Evolutionary conservation across 2,888 invertebrate species (phyloP).

Genomic region (Pachycephus smyrnensis): DNA sequence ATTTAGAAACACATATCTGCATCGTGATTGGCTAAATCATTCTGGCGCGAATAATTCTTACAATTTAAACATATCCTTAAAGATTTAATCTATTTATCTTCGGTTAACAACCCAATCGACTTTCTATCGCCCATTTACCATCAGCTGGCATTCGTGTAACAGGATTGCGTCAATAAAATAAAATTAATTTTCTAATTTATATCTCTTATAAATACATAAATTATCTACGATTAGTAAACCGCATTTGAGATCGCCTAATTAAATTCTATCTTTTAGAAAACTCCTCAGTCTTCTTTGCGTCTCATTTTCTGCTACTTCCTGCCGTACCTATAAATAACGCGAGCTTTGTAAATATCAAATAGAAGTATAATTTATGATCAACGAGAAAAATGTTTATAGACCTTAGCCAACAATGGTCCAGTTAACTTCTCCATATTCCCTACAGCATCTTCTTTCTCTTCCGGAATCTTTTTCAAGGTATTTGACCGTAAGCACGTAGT

Average conservation of each 20-base stretch:
- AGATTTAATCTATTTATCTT: background rate
- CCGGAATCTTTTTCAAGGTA: background rate
- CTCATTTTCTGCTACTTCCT: conserved; percentile 18
- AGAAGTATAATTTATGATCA: background rate
- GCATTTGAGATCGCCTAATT: background rate
- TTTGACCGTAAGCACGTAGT: conserved; percentile 19
- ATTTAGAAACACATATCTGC: background rate
- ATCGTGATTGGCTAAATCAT: background rate
- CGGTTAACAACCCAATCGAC: background rate
- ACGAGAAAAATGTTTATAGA: background rate
- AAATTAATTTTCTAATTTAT: background rate
- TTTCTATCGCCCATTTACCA: background rate
- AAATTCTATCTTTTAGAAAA: conserved; percentile 16
- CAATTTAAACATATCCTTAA: background rate
- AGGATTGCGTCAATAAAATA: background rate
- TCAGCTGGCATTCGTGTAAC: background rate
- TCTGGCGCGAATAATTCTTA: background rate
- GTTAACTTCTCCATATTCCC: conserved; percentile 11
- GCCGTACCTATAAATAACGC: conserved; percentile 12
- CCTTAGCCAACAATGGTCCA: conserved; percentile 20
- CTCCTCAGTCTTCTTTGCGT: conserved; percentile 5
- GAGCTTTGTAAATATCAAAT: background rate
- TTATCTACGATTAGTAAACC: background rate
- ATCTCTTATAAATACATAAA: background rate
- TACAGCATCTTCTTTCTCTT: conserved; percentile 9